Evolutionary conservation across 2,888 invertebrate species (phyloP).

Genomic region (Lochmaea capreae): DNA sequence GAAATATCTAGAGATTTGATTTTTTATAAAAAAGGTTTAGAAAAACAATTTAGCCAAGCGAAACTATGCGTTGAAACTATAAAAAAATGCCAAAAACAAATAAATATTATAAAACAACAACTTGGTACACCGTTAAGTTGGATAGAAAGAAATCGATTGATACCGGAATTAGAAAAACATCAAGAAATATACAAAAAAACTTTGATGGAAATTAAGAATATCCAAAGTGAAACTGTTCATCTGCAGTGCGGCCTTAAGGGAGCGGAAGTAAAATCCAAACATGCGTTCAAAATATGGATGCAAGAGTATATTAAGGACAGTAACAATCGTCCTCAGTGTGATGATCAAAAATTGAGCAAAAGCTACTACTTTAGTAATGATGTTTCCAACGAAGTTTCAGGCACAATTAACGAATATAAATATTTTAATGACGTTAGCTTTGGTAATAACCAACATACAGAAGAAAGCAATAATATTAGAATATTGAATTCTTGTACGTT

Average conservation of each 20-base stretch:
- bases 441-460: not conserved
- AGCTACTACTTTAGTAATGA: not conserved
- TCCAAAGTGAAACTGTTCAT: constrained; percentile 59
- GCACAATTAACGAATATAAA: not conserved
- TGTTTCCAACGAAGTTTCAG: not conserved
- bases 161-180: constrained; percentile 52
- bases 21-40: constrained; percentile 48
- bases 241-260: constrained; percentile 56
- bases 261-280: constrained; percentile 51
- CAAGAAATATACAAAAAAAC: constrained; percentile 57
- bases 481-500: not conserved
- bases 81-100: constrained; percentile 58
- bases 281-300: constrained; percentile 43
- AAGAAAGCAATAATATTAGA: not conserved
- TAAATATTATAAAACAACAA: constrained; percentile 52
- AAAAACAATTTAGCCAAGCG: constrained; percentile 55
- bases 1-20: constrained; percentile 32
- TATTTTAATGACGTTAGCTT: not conserved
- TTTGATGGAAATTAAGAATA: constrained; percentile 53
- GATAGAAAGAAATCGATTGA: not conserved
- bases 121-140: constrained; percentile 41
- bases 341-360: not conserved
- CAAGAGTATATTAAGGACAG: constrained; percentile 6
- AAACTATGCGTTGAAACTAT: constrained; percentile 53
- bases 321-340: not conserved